These are phyloP conservation scores for Acleris emargana DNA, from an alignment of 2,888 invertebrate genomes.

Conservation along the genomic window DNA sequence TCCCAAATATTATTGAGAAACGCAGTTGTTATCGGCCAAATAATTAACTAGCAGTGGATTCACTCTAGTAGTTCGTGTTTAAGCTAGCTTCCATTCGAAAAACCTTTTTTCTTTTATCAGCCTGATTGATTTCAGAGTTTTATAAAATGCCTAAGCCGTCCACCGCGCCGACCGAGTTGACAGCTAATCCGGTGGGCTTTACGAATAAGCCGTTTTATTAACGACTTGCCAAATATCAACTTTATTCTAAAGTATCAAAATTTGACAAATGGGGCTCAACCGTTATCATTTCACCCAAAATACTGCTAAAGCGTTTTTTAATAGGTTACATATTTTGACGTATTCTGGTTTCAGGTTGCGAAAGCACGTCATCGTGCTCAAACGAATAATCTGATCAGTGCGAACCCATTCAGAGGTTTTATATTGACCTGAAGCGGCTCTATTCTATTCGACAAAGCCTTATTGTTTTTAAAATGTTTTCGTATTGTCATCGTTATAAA, in stretches of 20 bases:
- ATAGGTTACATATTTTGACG: too few species aligned
- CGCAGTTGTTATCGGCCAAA: conserved; percentile 1
- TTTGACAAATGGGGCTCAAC: conserved; percentile 16
- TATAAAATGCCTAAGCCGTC: conserved; percentile 32
- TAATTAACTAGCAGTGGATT: conserved; percentile 11
- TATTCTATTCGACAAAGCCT: too few species aligned
- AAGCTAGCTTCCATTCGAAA: conserved; percentile 13
- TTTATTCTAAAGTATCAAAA: conserved; percentile 9
- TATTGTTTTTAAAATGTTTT: too few species aligned
- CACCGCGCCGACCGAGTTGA: conserved; percentile 30
- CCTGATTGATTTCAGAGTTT: conserved; percentile 35
- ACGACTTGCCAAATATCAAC: conserved; percentile 34
- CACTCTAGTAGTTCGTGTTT: conserved; percentile 7
- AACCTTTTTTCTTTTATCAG: conserved; percentile 30
- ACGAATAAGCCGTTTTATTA: conserved; percentile 32
- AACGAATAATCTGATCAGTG: too few species aligned
- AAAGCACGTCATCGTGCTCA: too few species aligned
- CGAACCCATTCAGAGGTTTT: too few species aligned
- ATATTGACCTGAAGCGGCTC: too few species aligned
- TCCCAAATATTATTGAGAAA: too few species aligned
- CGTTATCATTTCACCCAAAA: neutral
- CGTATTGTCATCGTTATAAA: too few species aligned
- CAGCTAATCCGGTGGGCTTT: conserved; percentile 32
- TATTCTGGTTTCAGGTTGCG: too few species aligned
- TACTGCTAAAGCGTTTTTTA: neutral